Conservation (phyloP, 2,113 vertebrate species). For the Megatriorchis doriae region DNA sequence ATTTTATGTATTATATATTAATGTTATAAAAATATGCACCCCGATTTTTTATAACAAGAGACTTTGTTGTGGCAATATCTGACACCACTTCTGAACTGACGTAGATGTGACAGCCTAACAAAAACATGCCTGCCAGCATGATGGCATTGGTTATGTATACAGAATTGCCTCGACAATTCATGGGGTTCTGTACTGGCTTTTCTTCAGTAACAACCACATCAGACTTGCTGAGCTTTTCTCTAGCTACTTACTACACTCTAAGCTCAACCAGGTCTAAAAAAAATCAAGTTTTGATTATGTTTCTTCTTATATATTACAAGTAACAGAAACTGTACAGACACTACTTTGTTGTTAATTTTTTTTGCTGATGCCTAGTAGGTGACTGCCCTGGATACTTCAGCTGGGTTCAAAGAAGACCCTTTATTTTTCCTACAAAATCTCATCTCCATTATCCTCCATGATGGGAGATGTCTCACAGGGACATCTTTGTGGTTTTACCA, state of each 20-base stretch:
- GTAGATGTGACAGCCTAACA: conserved; percentile 29
- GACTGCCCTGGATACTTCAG: neutral
- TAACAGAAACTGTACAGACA: neutral
- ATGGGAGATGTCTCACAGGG: neutral
- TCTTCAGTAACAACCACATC: neutral
- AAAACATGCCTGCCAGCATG: conserved; percentile 20
- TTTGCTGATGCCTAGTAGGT: neutral
- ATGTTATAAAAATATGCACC: conserved; percentile 46
- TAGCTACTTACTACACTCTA: neutral
- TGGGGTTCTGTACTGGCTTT: neutral
- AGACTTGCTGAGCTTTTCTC: conserved; percentile 35
- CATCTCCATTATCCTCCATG: neutral
- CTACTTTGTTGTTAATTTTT: neutral
- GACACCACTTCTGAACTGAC: conserved; percentile 40
- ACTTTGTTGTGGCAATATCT: conserved; percentile 61
- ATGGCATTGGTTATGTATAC: conserved; percentile 10
- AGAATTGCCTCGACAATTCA: neutral
- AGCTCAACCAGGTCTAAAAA: neutral
- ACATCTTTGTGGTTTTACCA: neutral
- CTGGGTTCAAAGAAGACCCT: neutral
- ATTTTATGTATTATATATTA: conserved; percentile 46
- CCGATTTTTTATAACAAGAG: conserved; percentile 30
- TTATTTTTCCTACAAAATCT: neutral
- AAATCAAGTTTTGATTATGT: neutral
- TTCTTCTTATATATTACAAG: neutral